phyloP scores from a whole-genome alignment of 1,140 invertebrate genomes.

The Neodiprion fabricii region DNA sequence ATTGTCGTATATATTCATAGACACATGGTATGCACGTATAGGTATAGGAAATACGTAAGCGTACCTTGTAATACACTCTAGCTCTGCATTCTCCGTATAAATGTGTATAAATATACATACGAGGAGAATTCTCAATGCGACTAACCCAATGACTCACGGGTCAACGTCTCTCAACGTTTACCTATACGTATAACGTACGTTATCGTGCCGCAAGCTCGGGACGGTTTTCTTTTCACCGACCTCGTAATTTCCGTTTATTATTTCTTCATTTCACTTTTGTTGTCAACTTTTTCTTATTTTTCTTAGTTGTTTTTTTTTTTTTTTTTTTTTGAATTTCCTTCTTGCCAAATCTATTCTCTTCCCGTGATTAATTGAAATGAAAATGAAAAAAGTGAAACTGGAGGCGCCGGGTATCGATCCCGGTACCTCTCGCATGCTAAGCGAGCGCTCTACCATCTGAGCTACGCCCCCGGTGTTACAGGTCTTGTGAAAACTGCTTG shows the following conservation, averaged over 20 bases:
- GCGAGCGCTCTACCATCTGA: slow-evolving; percentile 84
- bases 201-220: no score
- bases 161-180: no score
- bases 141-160: no score
- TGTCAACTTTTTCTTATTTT: not conserved
- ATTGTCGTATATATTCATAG: no score
- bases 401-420: slow-evolving; percentile 75
- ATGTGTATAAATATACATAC: no score
- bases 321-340: not conserved
- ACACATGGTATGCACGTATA: no score
- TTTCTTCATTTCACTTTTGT: not conserved
- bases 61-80: no score
- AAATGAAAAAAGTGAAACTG: not conserved
- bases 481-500: not conserved
- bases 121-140: no score
- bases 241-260: not conserved
- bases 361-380: not conserved
- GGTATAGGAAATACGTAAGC: no score
- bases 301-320: not conserved
- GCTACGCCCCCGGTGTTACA: slow-evolving; percentile 71
- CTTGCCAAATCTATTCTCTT: not conserved
- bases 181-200: no score
- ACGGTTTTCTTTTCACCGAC: not conserved
- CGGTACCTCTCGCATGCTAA: slow-evolving; percentile 85
- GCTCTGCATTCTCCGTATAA: no score